Evolutionary conservation across 2,888 invertebrate genomes (phyloP).

Genomic region (Holacanthella duospinosa): DNA sequence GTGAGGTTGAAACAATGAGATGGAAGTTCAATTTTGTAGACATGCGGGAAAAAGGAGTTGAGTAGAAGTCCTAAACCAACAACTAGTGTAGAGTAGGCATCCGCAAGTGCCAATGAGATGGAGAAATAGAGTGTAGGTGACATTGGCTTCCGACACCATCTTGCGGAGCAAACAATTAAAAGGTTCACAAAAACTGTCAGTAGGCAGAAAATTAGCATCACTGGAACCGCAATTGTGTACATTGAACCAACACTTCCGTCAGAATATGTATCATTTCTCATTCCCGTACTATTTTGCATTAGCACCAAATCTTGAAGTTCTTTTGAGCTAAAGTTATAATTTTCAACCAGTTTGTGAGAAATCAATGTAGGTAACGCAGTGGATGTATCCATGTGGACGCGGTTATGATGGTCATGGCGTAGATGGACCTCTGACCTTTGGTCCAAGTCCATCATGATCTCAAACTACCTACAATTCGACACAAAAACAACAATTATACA

Average conservation of each 20-base stretch:
- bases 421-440: no score
- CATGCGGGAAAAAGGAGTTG: slow-evolving; percentile 47
- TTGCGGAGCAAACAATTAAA: slow-evolving; percentile 47
- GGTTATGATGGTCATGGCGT: no score
- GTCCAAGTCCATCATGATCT: no score
- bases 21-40: slow-evolving; percentile 42
- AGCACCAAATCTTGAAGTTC: no score
- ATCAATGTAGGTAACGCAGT: no score
- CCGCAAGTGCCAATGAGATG: slow-evolving; percentile 51
- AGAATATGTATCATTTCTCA: not conserved
- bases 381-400: no score
- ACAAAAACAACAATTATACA: no score
- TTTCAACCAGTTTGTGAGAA: no score
- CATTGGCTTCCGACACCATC: slow-evolving; percentile 50
- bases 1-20: slow-evolving; percentile 39
- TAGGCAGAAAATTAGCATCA: slow-evolving; percentile 46
- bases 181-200: slow-evolving; percentile 49
- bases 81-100: slow-evolving; percentile 48
- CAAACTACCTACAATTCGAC: no score
- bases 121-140: slow-evolving; percentile 52
- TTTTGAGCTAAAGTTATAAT: no score
- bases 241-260: not conserved
- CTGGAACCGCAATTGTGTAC: slow-evolving; percentile 30
- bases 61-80: slow-evolving; percentile 48
- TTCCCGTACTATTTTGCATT: no score